Base-by-base conservation (phyloP, 2,888 invertebrate genomes). In the Ditula angustiorana region DNA sequence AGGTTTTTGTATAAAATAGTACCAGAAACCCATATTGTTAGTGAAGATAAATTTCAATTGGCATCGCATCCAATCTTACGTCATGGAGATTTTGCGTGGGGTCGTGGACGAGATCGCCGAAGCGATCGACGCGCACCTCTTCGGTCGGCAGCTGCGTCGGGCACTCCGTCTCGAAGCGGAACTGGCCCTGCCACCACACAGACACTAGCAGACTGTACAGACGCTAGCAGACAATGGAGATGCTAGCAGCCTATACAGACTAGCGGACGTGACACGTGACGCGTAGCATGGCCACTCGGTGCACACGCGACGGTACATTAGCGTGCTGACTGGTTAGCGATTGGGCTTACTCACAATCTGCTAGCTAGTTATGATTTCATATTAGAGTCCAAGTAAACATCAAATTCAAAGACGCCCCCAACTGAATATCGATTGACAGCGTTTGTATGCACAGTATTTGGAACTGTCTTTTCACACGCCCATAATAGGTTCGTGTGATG, bases 81-180 rank as follows among this genome's bases (percentile, higher is more conserved):
- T 94, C 93, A 69, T 93, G 92, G 69, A 92, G 76, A 73, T 93
- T 92, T 84, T 92, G 90, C 76, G 86, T 88, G 52, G 93, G 92
- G 70, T 93, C 93, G 75, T 91, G 88, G 69, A 92, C 75, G 75
- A 93, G 87, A 70, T 93, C 93, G 5, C 93, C 93, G 76, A 79
- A 93, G 69, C 86, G 82, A 80, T 93, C 93, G 88, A 95, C 95
- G 90, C 95, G 95, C 84, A 95, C 94, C 83, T 96, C 96, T 79
- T 95, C 94, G 79, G 96, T 95, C 69, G 96, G 96, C 81, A 97
- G 94, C 84, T 95, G 95, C 78, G 95, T 93, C 83, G 94, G 95
- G 86, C 96, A 96, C 93, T 97, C 98, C 86, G 96, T 96, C 90
- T 97, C 97, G 94, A 97, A 97, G 82, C 97, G 95, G 93, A 97